Percentiles rank a stretch among this genome's conserved stretches.
Evolutionary conservation across 1,140 invertebrate species (phyloP).

Genomic region (Carcinoscorpius rotundicauda): DNA sequence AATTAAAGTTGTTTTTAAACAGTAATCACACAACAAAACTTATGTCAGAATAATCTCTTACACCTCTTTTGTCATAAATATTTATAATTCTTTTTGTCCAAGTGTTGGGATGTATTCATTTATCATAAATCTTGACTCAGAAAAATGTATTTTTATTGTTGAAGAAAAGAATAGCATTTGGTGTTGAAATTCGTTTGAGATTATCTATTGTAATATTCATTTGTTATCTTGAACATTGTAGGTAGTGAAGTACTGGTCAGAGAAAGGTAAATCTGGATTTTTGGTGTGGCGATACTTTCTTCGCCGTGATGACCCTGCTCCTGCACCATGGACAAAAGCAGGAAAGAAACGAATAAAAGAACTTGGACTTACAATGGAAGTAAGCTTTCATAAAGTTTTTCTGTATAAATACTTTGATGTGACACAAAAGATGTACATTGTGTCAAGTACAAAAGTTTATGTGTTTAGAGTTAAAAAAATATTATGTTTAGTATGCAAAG

Average conservation of each 20-base stretch:
- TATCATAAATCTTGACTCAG: too few species aligned
- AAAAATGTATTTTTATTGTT: too few species aligned
- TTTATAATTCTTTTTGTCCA: too few species aligned
- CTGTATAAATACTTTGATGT: constrained; percentile 5
- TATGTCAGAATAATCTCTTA: too few species aligned
- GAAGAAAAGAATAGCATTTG: too few species aligned
- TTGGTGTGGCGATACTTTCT: constrained; percentile 69
- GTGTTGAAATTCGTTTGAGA: too few species aligned
- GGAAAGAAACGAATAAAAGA: constrained; percentile 44
- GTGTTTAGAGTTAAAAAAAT: neutral
- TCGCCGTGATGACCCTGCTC: constrained; percentile 59
- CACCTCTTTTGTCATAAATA: too few species aligned
- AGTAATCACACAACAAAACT: too few species aligned
- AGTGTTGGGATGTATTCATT: too few species aligned
- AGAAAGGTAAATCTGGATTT: constrained; percentile 63
- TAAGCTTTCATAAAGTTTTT: constrained; percentile 25
- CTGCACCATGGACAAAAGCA: constrained; percentile 67
- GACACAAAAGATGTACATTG: constrained; percentile 3
- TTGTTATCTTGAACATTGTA: neutral
- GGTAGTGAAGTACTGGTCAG: constrained; percentile 71
- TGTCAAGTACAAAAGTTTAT: neutral
- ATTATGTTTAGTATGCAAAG: neutral
- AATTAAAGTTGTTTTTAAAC: too few species aligned
- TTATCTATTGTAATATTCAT: too few species aligned
- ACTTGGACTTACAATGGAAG: constrained; percentile 26